A percentile compares a stretch with the other conserved stretches of the same genome.
phyloP scores from a whole-genome alignment of 1,140 invertebrate species.

The Drosophila insularis region DNA sequence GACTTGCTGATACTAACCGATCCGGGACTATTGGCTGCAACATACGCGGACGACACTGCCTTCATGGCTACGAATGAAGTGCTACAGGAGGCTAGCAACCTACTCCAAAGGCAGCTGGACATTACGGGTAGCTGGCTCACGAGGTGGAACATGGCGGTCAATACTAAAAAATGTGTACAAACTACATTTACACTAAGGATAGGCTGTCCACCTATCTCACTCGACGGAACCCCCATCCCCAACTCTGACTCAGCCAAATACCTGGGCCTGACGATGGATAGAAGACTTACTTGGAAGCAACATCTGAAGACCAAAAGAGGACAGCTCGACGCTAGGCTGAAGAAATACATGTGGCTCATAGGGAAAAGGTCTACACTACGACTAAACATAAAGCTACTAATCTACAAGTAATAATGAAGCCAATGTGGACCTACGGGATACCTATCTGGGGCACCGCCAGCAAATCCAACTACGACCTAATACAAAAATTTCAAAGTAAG shows the following conservation, averaged over 20 bases:
- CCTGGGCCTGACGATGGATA: background rate
- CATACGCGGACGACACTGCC: too few relatives aligned
- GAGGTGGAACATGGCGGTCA: background rate
- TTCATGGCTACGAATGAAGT: too few relatives aligned
- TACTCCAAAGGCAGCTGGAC: too few relatives aligned
- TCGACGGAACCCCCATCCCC: background rate
- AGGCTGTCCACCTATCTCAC: background rate
- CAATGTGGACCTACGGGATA: too few relatives aligned
- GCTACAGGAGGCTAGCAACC: too few relatives aligned
- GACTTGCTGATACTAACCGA: background rate
- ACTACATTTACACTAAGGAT: background rate
- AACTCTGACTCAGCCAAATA: conserved; percentile 1
- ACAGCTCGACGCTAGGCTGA: background rate
- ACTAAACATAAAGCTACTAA: too few relatives aligned
- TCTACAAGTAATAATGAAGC: too few relatives aligned
- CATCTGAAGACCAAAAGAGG: background rate
- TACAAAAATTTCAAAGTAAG: too few relatives aligned
- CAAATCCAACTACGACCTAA: too few relatives aligned
- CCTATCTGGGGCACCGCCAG: too few relatives aligned
- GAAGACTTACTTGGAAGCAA: background rate
- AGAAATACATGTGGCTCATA: background rate
- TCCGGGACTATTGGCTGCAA: background rate
- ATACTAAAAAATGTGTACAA: background rate
- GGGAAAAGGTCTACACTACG: background rate
- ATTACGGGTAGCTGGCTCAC: background rate